Conservation (phyloP, 2,888 invertebrate genomes). For the Endomychus coccineus region DNA sequence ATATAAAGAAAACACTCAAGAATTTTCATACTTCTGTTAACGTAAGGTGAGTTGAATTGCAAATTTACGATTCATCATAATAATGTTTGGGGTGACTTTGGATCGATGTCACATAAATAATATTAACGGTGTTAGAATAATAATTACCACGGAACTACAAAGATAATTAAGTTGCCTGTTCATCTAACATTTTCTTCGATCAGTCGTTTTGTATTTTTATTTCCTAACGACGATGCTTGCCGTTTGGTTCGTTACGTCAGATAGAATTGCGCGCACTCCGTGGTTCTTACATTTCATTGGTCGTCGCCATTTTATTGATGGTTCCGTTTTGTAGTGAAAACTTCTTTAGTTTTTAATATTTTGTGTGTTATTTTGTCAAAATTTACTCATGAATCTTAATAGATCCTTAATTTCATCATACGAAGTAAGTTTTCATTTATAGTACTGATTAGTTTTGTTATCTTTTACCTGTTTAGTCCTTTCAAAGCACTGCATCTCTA, state of each 20-base stretch:
- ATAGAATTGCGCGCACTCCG: too few relatives aligned
- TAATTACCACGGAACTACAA: too few relatives aligned
- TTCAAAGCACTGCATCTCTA: conserved; percentile 29
- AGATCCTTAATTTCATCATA: conserved; percentile 25
- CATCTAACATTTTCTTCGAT: too few relatives aligned
- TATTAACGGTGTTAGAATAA: too few relatives aligned
- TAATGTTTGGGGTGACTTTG: too few relatives aligned
- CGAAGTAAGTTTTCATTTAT: conserved; percentile 31
- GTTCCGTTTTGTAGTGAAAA: conserved; percentile 38
- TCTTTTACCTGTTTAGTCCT: too few relatives aligned
- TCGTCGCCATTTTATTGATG: conserved; percentile 40
- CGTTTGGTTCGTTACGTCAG: conserved; percentile 2
- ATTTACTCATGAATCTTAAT: conserved; percentile 35
- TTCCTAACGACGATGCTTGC: too few relatives aligned
- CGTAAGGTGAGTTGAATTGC: conserved; percentile 6
- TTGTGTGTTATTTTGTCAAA: conserved; percentile 36
- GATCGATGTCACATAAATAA: too few relatives aligned
- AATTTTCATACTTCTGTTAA: conserved; percentile 16
- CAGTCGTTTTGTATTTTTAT: too few relatives aligned
- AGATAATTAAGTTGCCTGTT: too few relatives aligned
- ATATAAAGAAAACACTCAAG: conserved; percentile 8
- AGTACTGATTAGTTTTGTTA: too few relatives aligned
- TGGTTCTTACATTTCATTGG: conserved; percentile 29
- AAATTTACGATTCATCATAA: background rate
- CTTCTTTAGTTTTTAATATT: conserved; percentile 38